Evolutionary conservation across 2,113 vertebrate genomes (phyloP).

Genomic region (Cebidichthys violaceus): DNA sequence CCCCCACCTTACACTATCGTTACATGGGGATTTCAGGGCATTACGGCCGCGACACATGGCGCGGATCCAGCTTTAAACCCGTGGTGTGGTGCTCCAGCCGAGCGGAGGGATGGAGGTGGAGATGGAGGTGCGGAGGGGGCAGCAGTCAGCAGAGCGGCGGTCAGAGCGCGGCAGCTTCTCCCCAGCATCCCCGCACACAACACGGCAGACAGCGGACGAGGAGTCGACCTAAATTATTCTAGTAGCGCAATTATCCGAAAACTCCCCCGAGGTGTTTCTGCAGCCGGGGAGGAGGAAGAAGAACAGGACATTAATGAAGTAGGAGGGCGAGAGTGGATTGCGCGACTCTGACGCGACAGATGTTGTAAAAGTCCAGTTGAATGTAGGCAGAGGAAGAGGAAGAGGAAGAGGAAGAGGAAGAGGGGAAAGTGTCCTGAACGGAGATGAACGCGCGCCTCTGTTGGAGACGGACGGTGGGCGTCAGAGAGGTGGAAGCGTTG

Average conservation of each 20-base stretch:
- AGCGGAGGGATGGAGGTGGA: slow-evolving; percentile 49
- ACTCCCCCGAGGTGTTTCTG: slow-evolving; percentile 66
- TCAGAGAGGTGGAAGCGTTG: slow-evolving; percentile 32
- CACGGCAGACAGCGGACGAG: neutral
- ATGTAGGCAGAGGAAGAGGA: slow-evolving; percentile 42
- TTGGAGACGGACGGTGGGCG: slow-evolving; percentile 28
- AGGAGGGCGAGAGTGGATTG: slow-evolving; percentile 70
- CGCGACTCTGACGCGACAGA: slow-evolving; percentile 61
- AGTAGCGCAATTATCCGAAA: slow-evolving; percentile 74
- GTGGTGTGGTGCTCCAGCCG: slow-evolving; percentile 21
- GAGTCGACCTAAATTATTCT: slow-evolving; percentile 79
- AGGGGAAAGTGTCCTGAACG: slow-evolving; percentile 44
- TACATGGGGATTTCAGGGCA: slow-evolving; percentile 29
- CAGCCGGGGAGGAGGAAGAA: slow-evolving; percentile 12
- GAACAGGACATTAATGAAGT: slow-evolving; percentile 68
- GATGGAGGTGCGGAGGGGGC: slow-evolving; percentile 40
- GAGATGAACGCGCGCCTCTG: slow-evolving; percentile 43
- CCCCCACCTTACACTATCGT: slow-evolving; percentile 1
- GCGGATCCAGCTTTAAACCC: slow-evolving; percentile 45
- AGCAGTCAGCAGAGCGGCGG: slow-evolving; percentile 36
- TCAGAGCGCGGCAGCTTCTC: slow-evolving; percentile 46
- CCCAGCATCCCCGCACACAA: slow-evolving; percentile 43
- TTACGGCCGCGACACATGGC: slow-evolving; percentile 32
- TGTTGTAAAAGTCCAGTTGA: slow-evolving; percentile 69
- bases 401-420: slow-evolving; percentile 19